Base-by-base conservation (phyloP, 92 coral and sea anemone species). In the Porites lobata region DNA sequence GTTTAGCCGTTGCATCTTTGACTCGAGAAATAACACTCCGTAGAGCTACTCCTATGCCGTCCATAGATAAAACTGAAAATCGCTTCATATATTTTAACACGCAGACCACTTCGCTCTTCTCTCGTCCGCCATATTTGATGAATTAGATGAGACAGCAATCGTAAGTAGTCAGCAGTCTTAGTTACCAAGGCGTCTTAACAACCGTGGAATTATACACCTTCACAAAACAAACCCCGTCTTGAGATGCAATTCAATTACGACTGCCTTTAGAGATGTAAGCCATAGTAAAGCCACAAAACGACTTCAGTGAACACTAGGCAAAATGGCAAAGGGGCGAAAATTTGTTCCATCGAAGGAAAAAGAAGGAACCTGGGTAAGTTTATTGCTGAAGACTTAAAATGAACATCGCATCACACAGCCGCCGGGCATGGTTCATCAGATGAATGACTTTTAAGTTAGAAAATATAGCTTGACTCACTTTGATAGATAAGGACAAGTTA, bases 321-420 rank as follows among this genome's bases (percentile, higher is more conserved):
- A 22, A 19, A 96, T 96, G 99, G 92, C 96, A 38, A 96, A 96
- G 83, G 99, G 99, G 43, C 76, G 99, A 74, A 71, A 79, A 15
- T 95, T 90, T 83, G 97, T 80, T 1, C 99, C 99, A 51, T 90
- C 99, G 62, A 84, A 89, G 63, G 94, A 88, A 72, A 92, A 83
- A 77, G 97, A 94, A 19, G 95, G 96, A 51, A 69, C 84, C 19
- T 96, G 99, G 99, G 99, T 96, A 78, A 79, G 99, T 84, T 4
- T 1, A 13, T n/a, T 0, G 9, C 7, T 5, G 1, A 29, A 43
- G 5, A n/a, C n/a, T 80, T 66, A 14, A 77, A 47, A 9, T 10
- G 52, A 61, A 13, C 72, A 51, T 61, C 80, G 50, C 62, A n/a
- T 11, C 17, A 2, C 4, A 4, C 59, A 8, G 62, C 1, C 53